phyloP scores from a whole-genome alignment of 2,113 vertebrate species.

The Marmota monax region DNA sequence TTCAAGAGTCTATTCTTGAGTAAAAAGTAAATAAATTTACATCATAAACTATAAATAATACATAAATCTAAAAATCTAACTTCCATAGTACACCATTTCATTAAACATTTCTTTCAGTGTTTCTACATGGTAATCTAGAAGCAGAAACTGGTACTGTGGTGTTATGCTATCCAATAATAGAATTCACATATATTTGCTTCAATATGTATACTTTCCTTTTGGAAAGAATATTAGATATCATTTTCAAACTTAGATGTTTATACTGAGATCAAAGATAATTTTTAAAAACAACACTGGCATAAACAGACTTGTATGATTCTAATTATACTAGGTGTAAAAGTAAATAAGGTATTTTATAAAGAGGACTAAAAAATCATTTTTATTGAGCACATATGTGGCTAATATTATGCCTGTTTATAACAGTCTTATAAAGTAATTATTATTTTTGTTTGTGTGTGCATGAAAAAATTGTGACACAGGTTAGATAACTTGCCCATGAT shows the following conservation, averaged over 20 bases:
- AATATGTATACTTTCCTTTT: constrained; percentile 1
- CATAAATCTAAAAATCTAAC: not conserved
- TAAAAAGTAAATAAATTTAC: constrained; percentile 40
- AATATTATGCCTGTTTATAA: constrained; percentile 7
- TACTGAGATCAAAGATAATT: constrained; percentile 18
- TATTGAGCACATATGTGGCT: not conserved
- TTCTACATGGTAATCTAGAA: not conserved
- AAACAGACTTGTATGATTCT: constrained; percentile 6
- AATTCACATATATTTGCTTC: not conserved
- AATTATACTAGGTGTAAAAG: constrained; percentile 23
- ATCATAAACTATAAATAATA: constrained; percentile 34
- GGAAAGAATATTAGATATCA: constrained; percentile 41
- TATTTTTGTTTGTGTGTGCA: constrained; percentile 21
- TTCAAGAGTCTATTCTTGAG: not conserved
- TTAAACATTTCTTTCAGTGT: not conserved
- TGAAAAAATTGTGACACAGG: constrained; percentile 13
- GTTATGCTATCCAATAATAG: not conserved
- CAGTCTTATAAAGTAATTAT: constrained; percentile 6
- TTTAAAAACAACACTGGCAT: constrained; percentile 25
- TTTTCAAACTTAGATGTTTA: constrained; percentile 29
- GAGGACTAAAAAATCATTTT: not conserved
- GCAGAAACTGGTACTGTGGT: constrained; percentile 25
- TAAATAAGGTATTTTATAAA: constrained; percentile 52
- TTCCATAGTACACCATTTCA: not conserved
- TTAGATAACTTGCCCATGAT: not conserved